Percentiles rank a stretch among this genome's conserved stretches.
phyloP scores from a whole-genome alignment of 2,888 invertebrate species.

The Melangyna quadrimaculata region DNA sequence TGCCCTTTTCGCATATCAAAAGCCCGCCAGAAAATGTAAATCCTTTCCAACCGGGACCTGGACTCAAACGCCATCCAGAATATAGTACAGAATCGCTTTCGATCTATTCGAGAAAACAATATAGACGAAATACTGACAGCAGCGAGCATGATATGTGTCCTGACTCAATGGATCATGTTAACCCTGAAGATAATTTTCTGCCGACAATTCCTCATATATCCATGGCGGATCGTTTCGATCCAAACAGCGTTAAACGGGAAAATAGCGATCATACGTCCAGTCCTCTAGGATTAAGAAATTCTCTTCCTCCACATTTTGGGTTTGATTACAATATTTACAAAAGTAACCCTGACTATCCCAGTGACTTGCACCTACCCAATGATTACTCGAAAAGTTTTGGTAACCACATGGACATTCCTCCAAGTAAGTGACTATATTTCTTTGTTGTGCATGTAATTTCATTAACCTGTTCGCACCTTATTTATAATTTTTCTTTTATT shows the following conservation, averaged over 20 bases:
- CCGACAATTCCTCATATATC: slow-evolving; percentile 80
- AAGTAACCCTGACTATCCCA: slow-evolving; percentile 78
- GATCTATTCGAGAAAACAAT: slow-evolving; percentile 79
- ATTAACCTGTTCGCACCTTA: slow-evolving; percentile 9
- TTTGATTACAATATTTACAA: slow-evolving; percentile 79
- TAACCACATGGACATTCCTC: slow-evolving; percentile 81
- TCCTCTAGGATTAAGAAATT: slow-evolving; percentile 75
- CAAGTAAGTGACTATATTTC: slow-evolving; percentile 77
- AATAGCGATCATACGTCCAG: slow-evolving; percentile 75
- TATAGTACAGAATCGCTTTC: slow-evolving; percentile 78
- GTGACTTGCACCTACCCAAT: slow-evolving; percentile 79
- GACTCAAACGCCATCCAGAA: slow-evolving; percentile 77
- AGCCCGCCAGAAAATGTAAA: slow-evolving; percentile 56
- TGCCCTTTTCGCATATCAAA: slow-evolving; percentile 64
- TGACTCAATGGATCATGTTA: slow-evolving; percentile 78
- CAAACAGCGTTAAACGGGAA: slow-evolving; percentile 79
- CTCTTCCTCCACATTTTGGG: slow-evolving; percentile 75
- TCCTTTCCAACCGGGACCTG: slow-evolving; percentile 68
- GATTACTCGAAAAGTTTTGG: slow-evolving; percentile 80
- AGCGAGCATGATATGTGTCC: slow-evolving; percentile 75
- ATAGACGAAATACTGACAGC: slow-evolving; percentile 76
- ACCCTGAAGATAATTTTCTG: slow-evolving; percentile 79
- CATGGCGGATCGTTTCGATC: slow-evolving; percentile 79
- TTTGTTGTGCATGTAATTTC: slow-evolving; percentile 5
- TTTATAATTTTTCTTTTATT: not conserved